Conservation (phyloP, 35 echinoderm and acorn worm genomes). For the Chiridota heheva region DNA sequence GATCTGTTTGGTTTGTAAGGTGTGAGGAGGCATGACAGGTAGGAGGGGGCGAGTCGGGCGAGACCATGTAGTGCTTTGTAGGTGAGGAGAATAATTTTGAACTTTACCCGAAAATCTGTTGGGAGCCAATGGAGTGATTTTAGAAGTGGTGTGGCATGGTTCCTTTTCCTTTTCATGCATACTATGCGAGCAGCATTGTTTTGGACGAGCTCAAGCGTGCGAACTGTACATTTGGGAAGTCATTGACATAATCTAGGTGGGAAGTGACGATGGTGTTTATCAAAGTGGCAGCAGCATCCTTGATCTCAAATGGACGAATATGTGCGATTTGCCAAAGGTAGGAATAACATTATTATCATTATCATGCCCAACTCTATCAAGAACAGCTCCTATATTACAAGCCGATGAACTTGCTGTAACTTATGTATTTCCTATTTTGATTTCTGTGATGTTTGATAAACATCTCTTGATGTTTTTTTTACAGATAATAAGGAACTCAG, state of each 20-base stretch:
- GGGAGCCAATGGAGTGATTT: too few relatives aligned
- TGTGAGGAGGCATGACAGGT: neutral
- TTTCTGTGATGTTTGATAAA: neutral
- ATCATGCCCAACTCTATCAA: neutral
- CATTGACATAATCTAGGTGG: constrained; percentile 1
- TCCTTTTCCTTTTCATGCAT: too few relatives aligned
- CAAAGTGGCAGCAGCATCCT: too few relatives aligned
- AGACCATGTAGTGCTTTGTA: too few relatives aligned
- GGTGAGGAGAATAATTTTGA: too few relatives aligned
- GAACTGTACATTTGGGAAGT: neutral
- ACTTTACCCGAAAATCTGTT: too few relatives aligned
- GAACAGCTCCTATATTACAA: neutral
- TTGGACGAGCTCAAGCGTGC: neutral
- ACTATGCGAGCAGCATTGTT: neutral
- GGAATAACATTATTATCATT: too few relatives aligned
- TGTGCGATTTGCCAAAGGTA: neutral
- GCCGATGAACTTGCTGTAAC: neutral
- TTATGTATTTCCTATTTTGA: neutral
- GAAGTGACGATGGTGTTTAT: too few relatives aligned
- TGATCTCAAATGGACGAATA: neutral
- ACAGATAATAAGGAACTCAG: constrained; percentile 1
- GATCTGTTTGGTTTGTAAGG: neutral
- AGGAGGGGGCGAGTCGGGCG: too few relatives aligned
- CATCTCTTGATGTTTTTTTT: neutral
- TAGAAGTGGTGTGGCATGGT: too few relatives aligned